Evolutionary conservation across 2,888 invertebrate species (phyloP).

Genomic region (Leptopterna dolabrata): DNA sequence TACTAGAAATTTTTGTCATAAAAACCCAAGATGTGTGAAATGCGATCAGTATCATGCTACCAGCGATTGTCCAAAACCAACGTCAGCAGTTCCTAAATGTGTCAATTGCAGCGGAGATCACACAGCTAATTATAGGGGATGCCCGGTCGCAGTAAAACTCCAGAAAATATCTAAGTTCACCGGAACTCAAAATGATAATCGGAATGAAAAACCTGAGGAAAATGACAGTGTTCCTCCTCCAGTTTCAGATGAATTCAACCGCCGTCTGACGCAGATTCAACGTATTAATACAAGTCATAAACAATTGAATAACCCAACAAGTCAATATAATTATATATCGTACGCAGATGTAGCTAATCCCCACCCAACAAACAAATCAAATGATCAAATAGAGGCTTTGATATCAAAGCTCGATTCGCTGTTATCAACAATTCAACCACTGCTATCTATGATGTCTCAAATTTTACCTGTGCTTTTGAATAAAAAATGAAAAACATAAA

Average conservation of each 20-base stretch:
- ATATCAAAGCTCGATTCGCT: too few relatives aligned
- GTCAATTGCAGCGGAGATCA: slow-evolving; percentile 16
- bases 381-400: too few relatives aligned
- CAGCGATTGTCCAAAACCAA: background rate
- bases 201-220: too few relatives aligned
- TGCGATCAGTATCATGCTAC: slow-evolving; percentile 26
- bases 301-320: background rate
- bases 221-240: too few relatives aligned
- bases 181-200: background rate
- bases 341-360: background rate
- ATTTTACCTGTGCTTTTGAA: background rate
- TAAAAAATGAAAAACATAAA: background rate
- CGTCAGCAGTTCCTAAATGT: background rate
- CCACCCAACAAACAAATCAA: too few relatives aligned
- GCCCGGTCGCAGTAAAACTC: slow-evolving; percentile 16
- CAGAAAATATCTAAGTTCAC: background rate
- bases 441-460: too few relatives aligned
- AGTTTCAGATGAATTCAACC: slow-evolving; percentile 22
- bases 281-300: background rate
- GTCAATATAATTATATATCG: background rate
- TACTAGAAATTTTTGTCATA: slow-evolving; percentile 28
- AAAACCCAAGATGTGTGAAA: slow-evolving; percentile 13
- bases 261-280: slow-evolving; percentile 23
- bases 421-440: too few relatives aligned
- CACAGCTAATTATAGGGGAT: slow-evolving; percentile 51